Evolutionary conservation across 2,888 invertebrate species (phyloP), one percentile per base, ranked within the genome.

Genomic region (Macrophya annulata): DNA sequence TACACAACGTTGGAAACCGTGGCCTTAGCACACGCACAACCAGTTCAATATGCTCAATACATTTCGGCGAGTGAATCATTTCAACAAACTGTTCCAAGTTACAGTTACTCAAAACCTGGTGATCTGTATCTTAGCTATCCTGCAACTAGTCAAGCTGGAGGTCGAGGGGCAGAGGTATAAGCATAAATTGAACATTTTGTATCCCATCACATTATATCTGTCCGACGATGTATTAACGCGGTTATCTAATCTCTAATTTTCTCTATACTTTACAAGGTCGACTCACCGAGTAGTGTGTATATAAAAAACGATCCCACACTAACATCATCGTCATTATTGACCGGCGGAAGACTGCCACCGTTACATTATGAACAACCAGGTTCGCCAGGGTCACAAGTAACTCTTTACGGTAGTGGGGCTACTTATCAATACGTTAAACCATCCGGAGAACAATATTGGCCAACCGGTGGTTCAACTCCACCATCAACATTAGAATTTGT

Each of bases 251-350:
- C 65, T 55, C 31, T 4, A 1, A 45, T 15, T 72, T 68, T 48
- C 21, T 85, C 62, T 76, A 1, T 81, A 51, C 84, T 59, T 8
- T 45, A 15, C 17, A 85, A 93, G 91, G 89, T 92, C 37, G 93
- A 93, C 68, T 89, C 92, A 0, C 95, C 96, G 0, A 94, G 94
- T 2, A 94, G 95, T 89, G 94, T 96, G 85, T 94, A 96, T 90
- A 96, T 95, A 92, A 95, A 96, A 88, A 94, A 94, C 86, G 96
- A 96, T 92, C 96, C 96, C n/a, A 96, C 96, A 76, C 93, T 96
- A 81, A 95, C 95, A 0, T 95, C 96, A 0, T 95, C 96, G 0
- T 95, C 94, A n/a, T 93, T 96, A 87, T 91, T 95, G 87, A 93
- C 93, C 74, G 92, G 93, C 31, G 90, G 90, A 82, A 94, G 94